Evolutionary conservation across 2,113 vertebrate genomes (phyloP).

Genomic region (Mastomys natalensis): DNA sequence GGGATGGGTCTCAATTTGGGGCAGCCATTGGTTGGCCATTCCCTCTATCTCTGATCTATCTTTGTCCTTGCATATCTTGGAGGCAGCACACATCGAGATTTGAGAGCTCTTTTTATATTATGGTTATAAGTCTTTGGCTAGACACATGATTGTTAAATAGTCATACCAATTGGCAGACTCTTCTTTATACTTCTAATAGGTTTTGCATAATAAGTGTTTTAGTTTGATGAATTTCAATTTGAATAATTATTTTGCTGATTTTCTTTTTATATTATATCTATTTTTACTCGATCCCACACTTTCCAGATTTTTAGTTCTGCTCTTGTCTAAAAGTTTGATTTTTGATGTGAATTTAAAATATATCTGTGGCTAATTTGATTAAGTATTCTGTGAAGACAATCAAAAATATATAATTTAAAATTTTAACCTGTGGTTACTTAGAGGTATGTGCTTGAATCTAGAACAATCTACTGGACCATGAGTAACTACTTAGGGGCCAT

Average conservation of each 20-base stretch:
- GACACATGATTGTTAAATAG: neutral
- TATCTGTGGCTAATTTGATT: neutral
- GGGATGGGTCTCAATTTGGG: too few species aligned
- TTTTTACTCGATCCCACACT: neutral
- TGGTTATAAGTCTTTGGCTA: neutral
- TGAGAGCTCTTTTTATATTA: neutral
- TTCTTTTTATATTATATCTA: neutral
- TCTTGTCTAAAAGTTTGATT: neutral
- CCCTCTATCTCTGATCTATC: too few species aligned
- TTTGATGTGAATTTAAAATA: neutral
- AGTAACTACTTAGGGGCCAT: neutral
- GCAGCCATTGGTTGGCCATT: too few species aligned
- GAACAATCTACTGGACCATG: neutral
- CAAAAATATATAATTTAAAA: neutral
- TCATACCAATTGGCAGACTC: neutral
- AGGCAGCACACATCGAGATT: neutral
- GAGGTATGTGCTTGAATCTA: neutral
- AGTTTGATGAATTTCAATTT: neutral
- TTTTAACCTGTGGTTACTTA: neutral
- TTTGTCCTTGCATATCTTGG: too few species aligned
- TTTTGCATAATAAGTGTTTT: neutral
- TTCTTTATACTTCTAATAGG: neutral
- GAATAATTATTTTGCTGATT: conserved; percentile 1
- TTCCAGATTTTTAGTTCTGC: neutral
- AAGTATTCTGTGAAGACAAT: neutral